Evolutionary conservation across 1,140 invertebrate species (phyloP), one percentile per base, ranked within the genome.

Genomic region (Drosophila parabipectinata): DNA sequence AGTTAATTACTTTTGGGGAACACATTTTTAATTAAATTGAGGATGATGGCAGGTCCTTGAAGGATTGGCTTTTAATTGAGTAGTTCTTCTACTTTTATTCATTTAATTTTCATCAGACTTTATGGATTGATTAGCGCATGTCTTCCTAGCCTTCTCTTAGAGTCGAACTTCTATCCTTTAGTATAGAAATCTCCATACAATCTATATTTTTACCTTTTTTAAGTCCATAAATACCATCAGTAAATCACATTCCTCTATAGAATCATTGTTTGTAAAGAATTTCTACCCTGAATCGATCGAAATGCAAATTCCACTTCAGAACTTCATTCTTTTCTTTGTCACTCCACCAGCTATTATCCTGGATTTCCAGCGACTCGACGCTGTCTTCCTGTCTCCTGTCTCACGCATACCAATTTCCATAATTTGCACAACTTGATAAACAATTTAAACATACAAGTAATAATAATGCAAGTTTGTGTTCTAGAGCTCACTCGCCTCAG

Each of bases 401-500:
- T 59, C 52, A 55, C 71, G 48, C 55, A 69, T 41, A 60, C 54
- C 68, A 77, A 82, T 81, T 82, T 82, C 64, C 80, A 83, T 83
- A 83, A 83, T 84, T 83, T 83, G 79, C 68, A 63, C 76, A 72
- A 78, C 54, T 67, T 64, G 61, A 58, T 66, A 56, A 78, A 60
- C 73, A 74, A 77, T 74, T 82, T 77, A 74, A 82, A 68, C 78
- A 82, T 34, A 62, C 57, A 51, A 78, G 78, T 72, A 79, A 61
- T 83, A 72, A 72, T 83, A 73, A 72, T 79, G 80, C 80, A 79
- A 72, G 57, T 63, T 54, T 66, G 61, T 69, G 52, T 59, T 28
- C 59, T 44, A 24, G 39, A 21, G 55, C 34, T 18, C 15, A 18
- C 4, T 18, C 15, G 14, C 41, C 21, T 21, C 21, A 62, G 67